These are phyloP conservation scores for Hesperia comma DNA, from an alignment of 2,888 invertebrate genomes.

Conservation along the genomic window DNA sequence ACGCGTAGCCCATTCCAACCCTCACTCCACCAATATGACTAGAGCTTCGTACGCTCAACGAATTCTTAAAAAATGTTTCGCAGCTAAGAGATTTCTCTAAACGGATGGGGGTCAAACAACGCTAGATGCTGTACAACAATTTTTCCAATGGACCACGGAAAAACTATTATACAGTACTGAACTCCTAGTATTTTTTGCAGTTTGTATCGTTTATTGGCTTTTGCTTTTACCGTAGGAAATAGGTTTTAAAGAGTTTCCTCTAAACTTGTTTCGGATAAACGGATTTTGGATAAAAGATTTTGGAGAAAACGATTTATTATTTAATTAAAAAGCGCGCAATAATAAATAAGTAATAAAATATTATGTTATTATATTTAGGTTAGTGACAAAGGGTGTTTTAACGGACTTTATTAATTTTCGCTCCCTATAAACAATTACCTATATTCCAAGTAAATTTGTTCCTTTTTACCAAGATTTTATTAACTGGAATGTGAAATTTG, in stretches of 20 bases:
- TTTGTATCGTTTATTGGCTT: slow-evolving; percentile 45
- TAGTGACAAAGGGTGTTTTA: too few species aligned
- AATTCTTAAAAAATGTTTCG: slow-evolving; percentile 5
- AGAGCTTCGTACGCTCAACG: slow-evolving; percentile 41
- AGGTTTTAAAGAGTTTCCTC: slow-evolving; percentile 23
- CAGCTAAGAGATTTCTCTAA: slow-evolving; percentile 17
- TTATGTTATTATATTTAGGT: too few species aligned
- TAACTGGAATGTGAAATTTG: too few species aligned
- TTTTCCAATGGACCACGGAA: slow-evolving; percentile 49
- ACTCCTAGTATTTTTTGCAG: slow-evolving; percentile 47
- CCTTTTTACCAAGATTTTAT: too few species aligned
- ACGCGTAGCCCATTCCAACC: slow-evolving; percentile 53
- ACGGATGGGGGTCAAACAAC: slow-evolving; percentile 38
- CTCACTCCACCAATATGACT: slow-evolving; percentile 42
- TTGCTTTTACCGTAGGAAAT: slow-evolving; percentile 37
- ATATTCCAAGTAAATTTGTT: too few species aligned
- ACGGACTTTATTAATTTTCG: too few species aligned
- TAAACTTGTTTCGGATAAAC: background rate
- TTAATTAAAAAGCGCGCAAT: too few species aligned
- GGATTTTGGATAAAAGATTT: too few species aligned
- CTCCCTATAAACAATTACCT: too few species aligned
- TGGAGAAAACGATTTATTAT: too few species aligned
- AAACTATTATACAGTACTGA: slow-evolving; percentile 52
- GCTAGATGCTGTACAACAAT: slow-evolving; percentile 44
- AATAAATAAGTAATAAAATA: too few species aligned